A percentile compares a stretch with the other conserved stretches of the same genome.
Conservation (phyloP, 2,113 vertebrate genomes). For the Austrofundulus limnaeus region DNA sequence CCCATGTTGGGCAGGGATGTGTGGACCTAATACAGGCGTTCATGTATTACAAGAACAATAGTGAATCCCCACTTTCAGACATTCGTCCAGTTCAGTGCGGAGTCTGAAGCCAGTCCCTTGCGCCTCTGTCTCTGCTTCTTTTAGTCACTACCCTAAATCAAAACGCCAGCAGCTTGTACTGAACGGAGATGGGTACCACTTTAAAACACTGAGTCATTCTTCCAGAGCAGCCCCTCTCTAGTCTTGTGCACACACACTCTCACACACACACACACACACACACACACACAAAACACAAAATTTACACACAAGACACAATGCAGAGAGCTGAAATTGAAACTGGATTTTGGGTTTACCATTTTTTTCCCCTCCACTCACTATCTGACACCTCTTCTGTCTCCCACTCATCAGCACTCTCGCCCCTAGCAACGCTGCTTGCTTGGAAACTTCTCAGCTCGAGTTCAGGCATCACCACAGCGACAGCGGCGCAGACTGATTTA, state of each 20-base stretch:
- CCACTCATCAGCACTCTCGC: slow-evolving; percentile 33
- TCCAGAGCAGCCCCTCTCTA: slow-evolving; percentile 48
- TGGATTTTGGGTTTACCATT: slow-evolving; percentile 12
- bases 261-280: too few relatives aligned
- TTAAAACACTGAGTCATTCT: slow-evolving; percentile 72
- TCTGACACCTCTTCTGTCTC: slow-evolving; percentile 21
- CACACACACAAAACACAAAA: not conserved
- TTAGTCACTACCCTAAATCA: slow-evolving; percentile 45
- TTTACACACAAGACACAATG: too few relatives aligned
- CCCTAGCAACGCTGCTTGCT: slow-evolving; percentile 62
- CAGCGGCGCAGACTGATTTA: slow-evolving; percentile 27
- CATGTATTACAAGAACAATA: slow-evolving; percentile 38
- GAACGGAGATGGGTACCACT: slow-evolving; percentile 65
- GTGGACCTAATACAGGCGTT: slow-evolving; percentile 26
- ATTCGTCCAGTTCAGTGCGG: slow-evolving; percentile 41
- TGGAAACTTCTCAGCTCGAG: slow-evolving; percentile 54
- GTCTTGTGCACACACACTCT: slow-evolving; percentile 12
- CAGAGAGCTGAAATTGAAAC: slow-evolving; percentile 2
- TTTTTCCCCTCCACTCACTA: slow-evolving; percentile 9
- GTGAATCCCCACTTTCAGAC: slow-evolving; percentile 59
- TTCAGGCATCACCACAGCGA: slow-evolving; percentile 57
- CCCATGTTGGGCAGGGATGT: slow-evolving; percentile 10
- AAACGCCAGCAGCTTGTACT: slow-evolving; percentile 61
- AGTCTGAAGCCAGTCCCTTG: slow-evolving; percentile 43
- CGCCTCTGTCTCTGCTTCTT: slow-evolving; percentile 36